phyloP scores from a whole-genome alignment of 2,888 invertebrate species.

The Xestia sexstrigata region DNA sequence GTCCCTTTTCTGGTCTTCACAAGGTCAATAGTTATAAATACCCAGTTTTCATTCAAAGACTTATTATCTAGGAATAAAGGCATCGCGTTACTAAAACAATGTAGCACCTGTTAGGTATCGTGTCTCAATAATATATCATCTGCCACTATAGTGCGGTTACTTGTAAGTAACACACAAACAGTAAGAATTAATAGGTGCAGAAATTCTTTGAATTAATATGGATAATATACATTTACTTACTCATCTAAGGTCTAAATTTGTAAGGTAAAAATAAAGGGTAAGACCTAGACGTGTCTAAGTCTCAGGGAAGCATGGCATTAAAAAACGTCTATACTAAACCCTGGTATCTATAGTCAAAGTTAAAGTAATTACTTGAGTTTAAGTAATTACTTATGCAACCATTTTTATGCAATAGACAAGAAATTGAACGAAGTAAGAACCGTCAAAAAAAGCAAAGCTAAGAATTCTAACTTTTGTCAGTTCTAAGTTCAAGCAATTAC shows the following conservation, averaged over 20 bases:
- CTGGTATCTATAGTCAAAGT: no score
- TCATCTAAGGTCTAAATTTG: background rate
- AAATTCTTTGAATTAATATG: slow-evolving; percentile 4
- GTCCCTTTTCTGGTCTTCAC: background rate
- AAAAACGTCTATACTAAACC: background rate
- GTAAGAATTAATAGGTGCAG: background rate
- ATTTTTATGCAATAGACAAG: no score
- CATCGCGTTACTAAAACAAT: slow-evolving; percentile 45
- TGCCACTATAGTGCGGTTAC: background rate
- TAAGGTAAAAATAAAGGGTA: background rate
- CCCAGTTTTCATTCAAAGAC: background rate
- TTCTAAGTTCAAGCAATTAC: no score
- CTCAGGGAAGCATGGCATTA: background rate
- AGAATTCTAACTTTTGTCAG: no score
- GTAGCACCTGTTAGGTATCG: slow-evolving; percentile 57
- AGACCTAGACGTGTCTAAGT: background rate
- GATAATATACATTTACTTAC: background rate
- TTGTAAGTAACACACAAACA: background rate
- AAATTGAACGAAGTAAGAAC: no score
- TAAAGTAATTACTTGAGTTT: no score
- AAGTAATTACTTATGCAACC: no score
- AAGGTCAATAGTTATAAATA: background rate
- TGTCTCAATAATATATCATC: slow-evolving; percentile 26
- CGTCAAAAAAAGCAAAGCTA: no score
- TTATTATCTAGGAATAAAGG: slow-evolving; percentile 16